phyloP scores from a whole-genome alignment of 2,888 invertebrate genomes.

The Callinectes sapidus region DNA sequence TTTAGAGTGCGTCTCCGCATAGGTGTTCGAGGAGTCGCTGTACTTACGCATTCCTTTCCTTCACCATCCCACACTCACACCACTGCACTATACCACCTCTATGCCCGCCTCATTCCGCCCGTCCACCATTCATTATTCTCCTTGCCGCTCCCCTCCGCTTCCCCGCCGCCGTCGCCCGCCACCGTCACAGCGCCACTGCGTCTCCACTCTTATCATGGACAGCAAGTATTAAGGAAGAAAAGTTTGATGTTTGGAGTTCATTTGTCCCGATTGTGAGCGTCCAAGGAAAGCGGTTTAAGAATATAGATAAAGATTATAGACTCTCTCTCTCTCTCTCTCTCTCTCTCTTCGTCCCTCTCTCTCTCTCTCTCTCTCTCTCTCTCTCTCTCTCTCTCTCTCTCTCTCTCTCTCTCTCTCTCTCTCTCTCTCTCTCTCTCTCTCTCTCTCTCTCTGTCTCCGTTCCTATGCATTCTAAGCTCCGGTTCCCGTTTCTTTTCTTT shows the following conservation, averaged over 20 bases:
- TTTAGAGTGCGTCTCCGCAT: neutral
- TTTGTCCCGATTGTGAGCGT: neutral
- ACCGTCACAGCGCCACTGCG: neutral
- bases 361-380: slow-evolving; percentile 8
- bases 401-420: neutral
- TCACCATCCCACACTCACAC: too few species aligned
- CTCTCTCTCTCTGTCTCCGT: neutral
- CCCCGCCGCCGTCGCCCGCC: too few species aligned
- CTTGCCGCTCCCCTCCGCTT: neutral
- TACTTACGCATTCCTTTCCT: neutral
- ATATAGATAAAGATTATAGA: neutral
- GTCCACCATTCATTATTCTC: neutral
- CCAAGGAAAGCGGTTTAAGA: neutral
- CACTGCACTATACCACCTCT: too few species aligned
- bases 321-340: neutral
- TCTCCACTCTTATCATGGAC: neutral
- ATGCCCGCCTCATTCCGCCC: neutral
- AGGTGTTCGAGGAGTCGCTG: neutral
- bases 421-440: slow-evolving; percentile 8
- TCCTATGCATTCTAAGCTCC: neutral
- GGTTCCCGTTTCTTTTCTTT: slow-evolving; percentile 12
- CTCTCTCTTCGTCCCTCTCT: neutral
- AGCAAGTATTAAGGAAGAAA: neutral
- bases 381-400: neutral
- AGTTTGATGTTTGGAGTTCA: slow-evolving; percentile 5